These are phyloP conservation scores for Chascanopsetta lugubris DNA, from an alignment of 2,113 vertebrate species.

Conservation along the genomic window DNA sequence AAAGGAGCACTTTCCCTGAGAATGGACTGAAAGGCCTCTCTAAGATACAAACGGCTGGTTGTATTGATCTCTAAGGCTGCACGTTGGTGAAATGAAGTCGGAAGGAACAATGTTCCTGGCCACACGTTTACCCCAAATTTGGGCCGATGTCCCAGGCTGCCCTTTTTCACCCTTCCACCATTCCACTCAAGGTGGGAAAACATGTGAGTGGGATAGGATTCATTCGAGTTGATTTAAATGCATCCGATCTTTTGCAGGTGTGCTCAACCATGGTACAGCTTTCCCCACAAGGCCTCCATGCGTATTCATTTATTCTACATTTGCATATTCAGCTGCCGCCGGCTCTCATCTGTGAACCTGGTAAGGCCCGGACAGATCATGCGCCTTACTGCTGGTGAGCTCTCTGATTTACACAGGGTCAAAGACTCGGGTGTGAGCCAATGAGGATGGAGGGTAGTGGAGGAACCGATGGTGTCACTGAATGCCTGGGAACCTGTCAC, in stretches of 20 bases:
- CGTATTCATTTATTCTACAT: conserved; percentile 69
- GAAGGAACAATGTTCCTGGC: neutral
- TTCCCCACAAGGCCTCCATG: conserved; percentile 59
- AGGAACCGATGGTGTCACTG: conserved; percentile 70
- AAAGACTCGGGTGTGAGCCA: conserved; percentile 68
- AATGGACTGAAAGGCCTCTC: neutral
- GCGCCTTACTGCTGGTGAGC: conserved; percentile 61
- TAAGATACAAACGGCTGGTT: neutral
- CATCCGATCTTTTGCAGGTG: conserved; percentile 65
- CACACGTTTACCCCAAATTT: neutral
- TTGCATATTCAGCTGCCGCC: conserved; percentile 56
- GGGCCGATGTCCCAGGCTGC: conserved; percentile 3
- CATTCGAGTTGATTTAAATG: conserved; percentile 40
- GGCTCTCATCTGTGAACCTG: conserved; percentile 48
- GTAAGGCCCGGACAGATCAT: conserved; percentile 21
- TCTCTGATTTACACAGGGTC: conserved; percentile 69
- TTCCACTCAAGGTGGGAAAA: conserved; percentile 10
- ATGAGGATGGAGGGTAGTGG: conserved; percentile 40
- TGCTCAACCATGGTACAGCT: conserved; percentile 36
- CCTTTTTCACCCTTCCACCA: neutral
- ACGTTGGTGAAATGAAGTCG: neutral
- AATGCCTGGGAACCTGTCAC: conserved; percentile 81
- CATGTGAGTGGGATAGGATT: neutral
- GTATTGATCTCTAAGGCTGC: neutral
- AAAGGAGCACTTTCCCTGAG: neutral